A percentile compares a stretch with the other conserved stretches of the same genome.
phyloP scores from a whole-genome alignment of 2,797 vertebrate species.

The Numenius phaeopus region DNA sequence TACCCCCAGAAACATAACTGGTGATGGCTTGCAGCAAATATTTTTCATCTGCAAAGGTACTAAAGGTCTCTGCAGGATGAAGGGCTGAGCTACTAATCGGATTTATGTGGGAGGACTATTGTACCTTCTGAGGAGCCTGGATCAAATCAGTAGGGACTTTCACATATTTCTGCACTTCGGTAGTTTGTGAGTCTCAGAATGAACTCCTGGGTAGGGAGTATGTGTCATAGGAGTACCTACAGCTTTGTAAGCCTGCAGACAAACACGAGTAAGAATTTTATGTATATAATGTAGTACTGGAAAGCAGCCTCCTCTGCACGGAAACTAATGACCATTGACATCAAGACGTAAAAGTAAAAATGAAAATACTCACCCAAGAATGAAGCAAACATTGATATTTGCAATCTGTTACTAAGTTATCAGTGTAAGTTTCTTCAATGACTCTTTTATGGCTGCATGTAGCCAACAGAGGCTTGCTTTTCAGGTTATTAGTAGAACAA shows the following conservation, averaged over 20 bases:
- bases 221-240: rapidly evolving
- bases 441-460: neutral
- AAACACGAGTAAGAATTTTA: neutral
- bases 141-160: neutral
- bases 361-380: neutral
- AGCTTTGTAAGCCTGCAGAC: neutral
- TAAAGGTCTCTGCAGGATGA: neutral
- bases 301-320: neutral
- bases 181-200: neutral
- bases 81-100: neutral
- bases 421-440: neutral
- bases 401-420: neutral
- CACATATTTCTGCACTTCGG: neutral
- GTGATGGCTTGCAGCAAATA: neutral
- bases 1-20: neutral
- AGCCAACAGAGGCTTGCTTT: neutral
- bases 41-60: neutral
- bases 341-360: neutral
- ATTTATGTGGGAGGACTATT: neutral
- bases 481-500: neutral
- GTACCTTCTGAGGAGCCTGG: neutral
- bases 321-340: neutral
- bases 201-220: neutral
- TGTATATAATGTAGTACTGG: neutral
- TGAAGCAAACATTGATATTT: neutral